These are phyloP conservation scores for Drosophila truncata DNA, from an alignment of 1,140 invertebrate genomes.

Conservation along the genomic window DNA sequence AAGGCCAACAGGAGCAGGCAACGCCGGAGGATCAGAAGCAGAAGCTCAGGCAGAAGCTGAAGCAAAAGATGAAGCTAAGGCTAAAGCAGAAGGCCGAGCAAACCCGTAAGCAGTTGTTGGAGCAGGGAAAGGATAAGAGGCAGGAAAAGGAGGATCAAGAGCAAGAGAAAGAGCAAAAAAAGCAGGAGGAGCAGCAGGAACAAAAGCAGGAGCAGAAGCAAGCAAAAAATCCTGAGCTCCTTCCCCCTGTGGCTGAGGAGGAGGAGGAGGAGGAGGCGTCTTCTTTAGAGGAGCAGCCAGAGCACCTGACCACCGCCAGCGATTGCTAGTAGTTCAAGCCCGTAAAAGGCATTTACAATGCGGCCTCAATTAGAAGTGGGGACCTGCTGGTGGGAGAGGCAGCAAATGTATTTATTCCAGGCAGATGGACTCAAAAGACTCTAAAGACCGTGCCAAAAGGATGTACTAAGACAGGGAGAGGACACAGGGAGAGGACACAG, in stretches of 20 bases:
- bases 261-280: too few relatives aligned
- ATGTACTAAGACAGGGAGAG: neutral
- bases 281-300: neutral
- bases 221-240: neutral
- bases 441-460: constrained; percentile 56
- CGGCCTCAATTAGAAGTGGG: constrained; percentile 8
- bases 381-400: constrained; percentile 34
- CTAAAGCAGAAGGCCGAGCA: neutral
- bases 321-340: constrained; percentile 7
- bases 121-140: neutral
- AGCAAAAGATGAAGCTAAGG: neutral
- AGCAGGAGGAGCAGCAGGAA: neutral
- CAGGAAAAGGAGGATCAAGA: too few relatives aligned
- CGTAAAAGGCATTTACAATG: neutral
- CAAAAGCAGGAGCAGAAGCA: neutral
- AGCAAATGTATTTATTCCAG: constrained; percentile 79
- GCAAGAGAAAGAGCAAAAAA: neutral
- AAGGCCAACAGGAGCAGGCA: neutral
- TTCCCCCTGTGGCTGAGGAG: neutral
- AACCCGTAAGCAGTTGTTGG: neutral
- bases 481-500: too few relatives aligned
- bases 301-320: constrained; percentile 5
- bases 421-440: constrained; percentile 73
- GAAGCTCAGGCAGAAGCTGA: neutral
- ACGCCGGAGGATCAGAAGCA: neutral